Conservation (phyloP, 2,797 vertebrate genomes). For the Hemibagrus guttatus region DNA sequence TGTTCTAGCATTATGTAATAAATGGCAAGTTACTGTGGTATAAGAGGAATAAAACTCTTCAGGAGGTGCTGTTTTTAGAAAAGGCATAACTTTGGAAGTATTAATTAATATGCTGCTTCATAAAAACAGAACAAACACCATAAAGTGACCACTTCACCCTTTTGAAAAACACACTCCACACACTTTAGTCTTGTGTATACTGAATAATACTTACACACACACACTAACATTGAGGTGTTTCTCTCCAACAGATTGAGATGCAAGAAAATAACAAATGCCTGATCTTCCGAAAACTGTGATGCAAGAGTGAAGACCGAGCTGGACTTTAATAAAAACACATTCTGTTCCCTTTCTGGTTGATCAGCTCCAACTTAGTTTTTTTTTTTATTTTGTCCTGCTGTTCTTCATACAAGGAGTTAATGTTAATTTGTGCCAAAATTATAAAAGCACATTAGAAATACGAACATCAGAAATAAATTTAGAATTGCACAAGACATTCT, state of each 20-base stretch:
- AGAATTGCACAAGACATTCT: neutral
- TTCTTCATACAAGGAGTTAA: neutral
- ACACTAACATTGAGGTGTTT: conserved; percentile 29
- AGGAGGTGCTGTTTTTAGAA: too few species aligned
- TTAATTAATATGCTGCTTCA: too few species aligned
- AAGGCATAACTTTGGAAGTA: too few species aligned
- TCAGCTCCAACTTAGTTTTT: neutral
- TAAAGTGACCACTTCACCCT: too few species aligned
- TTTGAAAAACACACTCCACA: too few species aligned
- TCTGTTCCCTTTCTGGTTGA: neutral
- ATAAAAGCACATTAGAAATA: neutral
- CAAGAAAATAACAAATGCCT: conserved; percentile 75
- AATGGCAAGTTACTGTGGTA: too few species aligned
- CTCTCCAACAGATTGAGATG: conserved; percentile 72
- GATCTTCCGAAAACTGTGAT: conserved; percentile 60
- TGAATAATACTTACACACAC: neutral
- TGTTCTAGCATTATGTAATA: too few species aligned
- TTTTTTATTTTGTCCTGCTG: neutral
- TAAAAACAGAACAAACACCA: too few species aligned
- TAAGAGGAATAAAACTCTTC: too few species aligned
- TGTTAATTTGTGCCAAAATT: neutral
- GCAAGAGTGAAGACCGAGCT: neutral
- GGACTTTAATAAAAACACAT: neutral
- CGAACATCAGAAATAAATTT: neutral
- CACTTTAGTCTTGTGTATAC: neutral